These are phyloP conservation scores for Notospermus geniculatus DNA, from an alignment of 1,140 invertebrate genomes.

Conservation along the genomic window DNA sequence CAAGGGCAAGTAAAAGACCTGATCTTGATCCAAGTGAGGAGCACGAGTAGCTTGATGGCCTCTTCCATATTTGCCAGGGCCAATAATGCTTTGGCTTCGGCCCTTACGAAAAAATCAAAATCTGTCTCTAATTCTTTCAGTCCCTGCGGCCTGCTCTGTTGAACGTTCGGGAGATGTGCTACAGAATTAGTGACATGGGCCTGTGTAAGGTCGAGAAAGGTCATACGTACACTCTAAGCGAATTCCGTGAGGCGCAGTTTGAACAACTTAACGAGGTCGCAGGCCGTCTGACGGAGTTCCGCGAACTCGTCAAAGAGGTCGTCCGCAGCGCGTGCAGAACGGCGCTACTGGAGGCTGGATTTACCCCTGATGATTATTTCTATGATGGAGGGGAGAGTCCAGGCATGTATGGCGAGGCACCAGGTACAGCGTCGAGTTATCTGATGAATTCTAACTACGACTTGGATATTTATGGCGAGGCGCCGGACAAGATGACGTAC, in stretches of 20 bases:
- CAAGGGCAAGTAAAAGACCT: too few relatives aligned
- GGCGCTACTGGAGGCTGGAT: slow-evolving; percentile 71
- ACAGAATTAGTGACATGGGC: slow-evolving; percentile 57
- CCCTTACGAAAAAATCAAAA: too few relatives aligned
- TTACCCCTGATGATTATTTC: slow-evolving; percentile 65
- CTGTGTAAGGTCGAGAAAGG: slow-evolving; percentile 56
- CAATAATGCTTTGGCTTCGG: too few relatives aligned
- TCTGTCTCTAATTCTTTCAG: slow-evolving; percentile 23
- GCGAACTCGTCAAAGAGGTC: slow-evolving; percentile 64
- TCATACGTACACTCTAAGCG: slow-evolving; percentile 61
- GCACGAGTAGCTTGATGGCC: too few relatives aligned
- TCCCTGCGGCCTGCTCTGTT: slow-evolving; percentile 69
- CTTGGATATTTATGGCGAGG: slow-evolving; percentile 59
- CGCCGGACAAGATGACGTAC: slow-evolving; percentile 68
- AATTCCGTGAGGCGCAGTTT: slow-evolving; percentile 54
- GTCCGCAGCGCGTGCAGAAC: slow-evolving; percentile 69
- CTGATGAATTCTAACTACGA: slow-evolving; percentile 51
- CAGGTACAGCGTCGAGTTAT: slow-evolving; percentile 48
- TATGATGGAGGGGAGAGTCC: slow-evolving; percentile 51
- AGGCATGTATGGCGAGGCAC: slow-evolving; percentile 42
- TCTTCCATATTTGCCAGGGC: too few relatives aligned
- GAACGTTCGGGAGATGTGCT: slow-evolving; percentile 69
- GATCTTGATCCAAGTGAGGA: too few relatives aligned
- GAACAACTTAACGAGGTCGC: slow-evolving; percentile 54
- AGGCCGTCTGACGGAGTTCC: slow-evolving; percentile 62